Evolutionary conservation across 2,797 vertebrate genomes (phyloP), one percentile per base, ranked within the genome.

Genomic region (Crenuchus spilurus): DNA sequence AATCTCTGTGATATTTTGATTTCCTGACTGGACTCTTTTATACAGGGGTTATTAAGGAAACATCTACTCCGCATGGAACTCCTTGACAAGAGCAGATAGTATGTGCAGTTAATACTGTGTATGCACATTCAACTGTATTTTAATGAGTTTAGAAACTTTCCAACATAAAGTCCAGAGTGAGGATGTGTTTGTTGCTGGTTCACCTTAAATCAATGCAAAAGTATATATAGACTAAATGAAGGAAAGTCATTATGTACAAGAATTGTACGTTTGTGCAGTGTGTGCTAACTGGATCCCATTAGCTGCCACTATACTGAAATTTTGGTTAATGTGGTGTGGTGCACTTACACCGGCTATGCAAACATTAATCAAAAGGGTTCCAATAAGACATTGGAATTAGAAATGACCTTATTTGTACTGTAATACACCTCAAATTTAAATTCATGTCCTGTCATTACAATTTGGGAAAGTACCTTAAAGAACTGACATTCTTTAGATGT

Each of bases 1-100:
- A 88, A 88, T 90, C 80, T 88, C 77, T 18, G 33, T 76, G 83
- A 75, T 88, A 84, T 88, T 92, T 92, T 87, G 90, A 28, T 92
- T 91, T 93, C 84, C 81, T 82, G 74, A 57, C 37, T 80, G 78
- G 74, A 85, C 84, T 85, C 70, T 83, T 84, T 84, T 85, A 73
- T 77, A 75, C 48, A 70, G 10, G 58, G 79, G 74, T 35, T 80
- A 70, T 65, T 65, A 4, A n/a, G 57, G 83, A 72, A 83, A 57
- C 26, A 30, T 57, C 14, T 41, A 46, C 22, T 48, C 46, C 48
- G 22, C 33, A 20, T 31, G 54, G 20, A 46, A 11, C 51, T 66
- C 35, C 20, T 46, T 22, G n/a, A 72, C 41, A 77, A 55, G 57
- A 64, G 63, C 30, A 74, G 41, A 55, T 16, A 54, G 37, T 3